A percentile compares a stretch with the other conserved stretches of the same genome.
These are phyloP conservation scores for Helicolenus hilgendorfi DNA, from an alignment of 2,797 vertebrate species.

Conservation along the genomic window DNA sequence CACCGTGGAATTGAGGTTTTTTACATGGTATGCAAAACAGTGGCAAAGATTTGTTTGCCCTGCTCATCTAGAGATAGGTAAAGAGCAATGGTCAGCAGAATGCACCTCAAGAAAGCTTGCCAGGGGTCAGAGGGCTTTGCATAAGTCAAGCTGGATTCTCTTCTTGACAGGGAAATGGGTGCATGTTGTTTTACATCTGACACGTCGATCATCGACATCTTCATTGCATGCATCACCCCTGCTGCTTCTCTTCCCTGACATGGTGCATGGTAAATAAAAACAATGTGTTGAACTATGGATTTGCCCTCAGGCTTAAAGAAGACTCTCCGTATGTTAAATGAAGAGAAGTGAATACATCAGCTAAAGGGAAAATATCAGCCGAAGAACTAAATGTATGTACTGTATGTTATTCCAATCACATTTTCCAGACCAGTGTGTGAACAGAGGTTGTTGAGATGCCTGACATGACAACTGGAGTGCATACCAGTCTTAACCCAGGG, in stretches of 20 bases:
- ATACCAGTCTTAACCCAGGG: not conserved
- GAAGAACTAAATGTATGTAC: not conserved
- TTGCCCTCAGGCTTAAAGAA: conserved; percentile 38
- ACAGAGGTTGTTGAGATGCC: not conserved
- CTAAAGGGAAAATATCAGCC: not conserved
- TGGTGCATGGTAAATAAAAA: conserved; percentile 45
- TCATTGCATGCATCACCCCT: conserved; percentile 30
- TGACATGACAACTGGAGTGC: not conserved
- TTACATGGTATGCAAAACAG: conserved; percentile 77
- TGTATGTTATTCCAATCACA: not conserved
- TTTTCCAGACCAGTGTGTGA: not conserved
- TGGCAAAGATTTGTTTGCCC: conserved; percentile 79
- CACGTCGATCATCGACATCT: conserved; percentile 36
- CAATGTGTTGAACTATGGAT: conserved; percentile 57
- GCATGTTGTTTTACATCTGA: conserved; percentile 68
- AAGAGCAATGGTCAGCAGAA: conserved; percentile 69
- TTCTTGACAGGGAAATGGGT: conserved; percentile 47
- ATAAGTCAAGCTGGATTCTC: conserved; percentile 63
- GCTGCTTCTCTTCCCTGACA: conserved; percentile 30
- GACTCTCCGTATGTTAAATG: not conserved
- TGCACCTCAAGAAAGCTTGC: conserved; percentile 48
- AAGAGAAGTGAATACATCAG: conserved; percentile 11
- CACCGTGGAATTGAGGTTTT: conserved; percentile 57
- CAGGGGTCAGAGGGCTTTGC: conserved; percentile 75
- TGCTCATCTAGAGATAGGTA: conserved; percentile 51